These are phyloP conservation scores for Pseudorasbora parva DNA, from an alignment of 2,113 vertebrate genomes.

Conservation along the genomic window DNA sequence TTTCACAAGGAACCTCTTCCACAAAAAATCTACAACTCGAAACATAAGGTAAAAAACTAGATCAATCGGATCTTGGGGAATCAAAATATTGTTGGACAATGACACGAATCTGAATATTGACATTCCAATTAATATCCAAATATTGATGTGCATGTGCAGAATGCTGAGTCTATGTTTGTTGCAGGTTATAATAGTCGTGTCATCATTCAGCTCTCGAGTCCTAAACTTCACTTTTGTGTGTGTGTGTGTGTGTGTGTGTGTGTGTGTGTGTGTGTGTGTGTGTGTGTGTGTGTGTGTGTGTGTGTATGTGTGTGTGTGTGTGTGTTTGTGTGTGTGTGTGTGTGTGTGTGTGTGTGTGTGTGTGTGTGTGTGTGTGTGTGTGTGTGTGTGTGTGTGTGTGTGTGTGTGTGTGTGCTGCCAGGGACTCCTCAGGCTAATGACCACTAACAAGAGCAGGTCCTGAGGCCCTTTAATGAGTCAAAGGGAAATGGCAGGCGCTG, in stretches of 20 bases:
- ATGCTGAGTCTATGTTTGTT: not conserved
- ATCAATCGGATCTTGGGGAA: not conserved
- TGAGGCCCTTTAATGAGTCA: constrained; percentile 49
- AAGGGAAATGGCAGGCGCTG: constrained; percentile 28
- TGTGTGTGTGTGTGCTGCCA: constrained; percentile 37
- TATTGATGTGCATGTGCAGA: not conserved
- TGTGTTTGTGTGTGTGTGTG: not conserved
- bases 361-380: constrained; percentile 20
- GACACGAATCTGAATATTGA: not conserved
- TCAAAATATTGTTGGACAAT: not conserved
- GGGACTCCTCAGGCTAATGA: constrained; percentile 53
- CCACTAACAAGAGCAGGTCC: constrained; percentile 47
- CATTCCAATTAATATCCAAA: not conserved
- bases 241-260: constrained; percentile 8
- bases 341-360: constrained; percentile 4
- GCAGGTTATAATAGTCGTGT: not conserved
- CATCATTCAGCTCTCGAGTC: not conserved
- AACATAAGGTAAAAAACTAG: too few species aligned
- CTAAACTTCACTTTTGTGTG: too few species aligned
- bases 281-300: constrained; percentile 31
- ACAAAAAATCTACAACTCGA: too few species aligned
- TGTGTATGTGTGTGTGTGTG: constrained; percentile 11
- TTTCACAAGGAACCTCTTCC: too few species aligned
- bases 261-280: constrained; percentile 14
- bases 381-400: constrained; percentile 19